Base-by-base conservation (phyloP, 2,113 vertebrate species). In the Plectropomus leopardus region DNA sequence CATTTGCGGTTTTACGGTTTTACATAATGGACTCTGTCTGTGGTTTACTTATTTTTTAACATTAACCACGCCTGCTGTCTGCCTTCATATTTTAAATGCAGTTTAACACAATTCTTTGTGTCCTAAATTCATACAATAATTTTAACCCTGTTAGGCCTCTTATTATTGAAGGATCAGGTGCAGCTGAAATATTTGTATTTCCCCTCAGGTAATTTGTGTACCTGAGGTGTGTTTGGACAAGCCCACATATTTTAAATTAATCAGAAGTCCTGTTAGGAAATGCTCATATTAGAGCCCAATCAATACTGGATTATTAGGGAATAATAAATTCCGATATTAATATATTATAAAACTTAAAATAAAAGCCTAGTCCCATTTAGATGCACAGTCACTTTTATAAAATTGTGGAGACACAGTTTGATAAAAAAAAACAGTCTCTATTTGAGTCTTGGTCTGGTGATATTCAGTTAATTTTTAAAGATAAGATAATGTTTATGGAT, bases 151-250 rank as follows among this genome's bases (percentile, higher is more conserved):
- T 44, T 36, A 24, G 68, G 4, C 42, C 44, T 8, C 3, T 19
- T 26, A n/a, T 60, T 5, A 42, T 3, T 7, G 28, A 6, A n/a
- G 8, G 34, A 48, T 67, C 67, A 83, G 54, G 72, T 68, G 60
- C 58, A 59, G 26, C n/a, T 44, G 0, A 15, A 53, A n/a, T 9
- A 11, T 44, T n/a, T 1, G 5, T 24, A 3, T 16, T 4, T 51
- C 42, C 28, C 14, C 8, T 1, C 19, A n/a, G 24, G 24, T 47
- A 21, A 7, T 3, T 28, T 70, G 10, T 36, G 26, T 17, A 6
- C 28, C 4, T 50, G 1, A 16, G 11, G 21, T 50, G 24, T 30
- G 42, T 47, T 45, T 21, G 0, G 11, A 19, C 5, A 2, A 32
- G 45, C 5, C 2, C 44, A 23, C 24, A 28, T 26, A 26, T 58